Base-by-base conservation (phyloP, 2,797 vertebrate species). In the Champsocephalus esox region DNA sequence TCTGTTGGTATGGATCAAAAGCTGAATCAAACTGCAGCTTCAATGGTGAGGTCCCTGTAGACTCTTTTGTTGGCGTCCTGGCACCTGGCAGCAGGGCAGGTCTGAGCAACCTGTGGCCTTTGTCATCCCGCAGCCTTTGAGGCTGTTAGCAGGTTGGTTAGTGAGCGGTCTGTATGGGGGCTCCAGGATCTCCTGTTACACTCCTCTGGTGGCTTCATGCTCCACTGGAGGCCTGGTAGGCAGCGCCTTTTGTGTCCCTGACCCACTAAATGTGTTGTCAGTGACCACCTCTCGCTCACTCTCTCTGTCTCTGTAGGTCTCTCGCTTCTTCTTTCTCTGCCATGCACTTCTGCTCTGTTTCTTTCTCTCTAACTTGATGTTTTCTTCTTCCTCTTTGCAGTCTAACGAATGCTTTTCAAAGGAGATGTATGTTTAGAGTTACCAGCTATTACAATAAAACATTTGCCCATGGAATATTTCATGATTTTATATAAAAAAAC, bases 201-300 rank as follows among this genome's bases (percentile, higher is more conserved):
- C 89, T 89, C 87, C 87, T 84, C 85, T 87, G 84, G 87, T 92
- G 88, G 86, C 89, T 93, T 95, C 92, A 95, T 92, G 94, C 92
- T 94, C 89, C 90, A 93, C 84, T 94, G 93, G 93, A 96, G 87
- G 86, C 89, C 92, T 94, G 93, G 92, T 91, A 94, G 87, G 84
- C 92, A 90, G 77, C 57, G 75, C 84, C 93, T 93, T 94, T 95
- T 95, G 94, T 94, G 91, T 94, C 85, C 74, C 86, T 92, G 93
- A 94, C 94, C 93, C 91, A 94, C 90, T 92, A 93, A 95, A 94
- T 93, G 89, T 91, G 90, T 90, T 91, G 90, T 90, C 89, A 85
- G 88, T 88, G 85, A 68, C 87, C 88, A 90, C 81, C 85, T 91
- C 88, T 64, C 54, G 34, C 70, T 84, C 82, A 66, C 88, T 76